Conservation (phyloP, 2,888 invertebrate genomes). For the Mesorhabditis sp. region DNA sequence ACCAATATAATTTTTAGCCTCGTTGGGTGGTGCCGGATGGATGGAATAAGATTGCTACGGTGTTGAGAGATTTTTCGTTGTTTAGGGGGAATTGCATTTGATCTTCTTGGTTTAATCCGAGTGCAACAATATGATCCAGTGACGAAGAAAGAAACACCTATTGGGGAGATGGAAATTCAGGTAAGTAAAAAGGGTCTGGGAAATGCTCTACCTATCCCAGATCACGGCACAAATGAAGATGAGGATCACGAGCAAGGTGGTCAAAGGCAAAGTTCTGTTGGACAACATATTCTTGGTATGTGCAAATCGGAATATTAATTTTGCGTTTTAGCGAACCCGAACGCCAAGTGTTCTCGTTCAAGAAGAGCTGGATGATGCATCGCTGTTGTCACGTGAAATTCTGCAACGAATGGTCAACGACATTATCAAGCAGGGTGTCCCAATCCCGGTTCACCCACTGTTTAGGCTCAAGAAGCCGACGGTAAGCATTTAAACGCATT, state of each 20-base stretch:
- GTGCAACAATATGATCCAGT: slow-evolving; percentile 21
- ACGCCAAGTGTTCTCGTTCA: slow-evolving; percentile 50
- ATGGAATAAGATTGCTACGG: no score
- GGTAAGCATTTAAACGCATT: slow-evolving; percentile 16
- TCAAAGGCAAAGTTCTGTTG: slow-evolving; percentile 49
- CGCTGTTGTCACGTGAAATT: slow-evolving; percentile 51
- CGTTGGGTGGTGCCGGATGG: no score
- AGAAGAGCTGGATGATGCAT: slow-evolving; percentile 54
- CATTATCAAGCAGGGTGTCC: slow-evolving; percentile 52
- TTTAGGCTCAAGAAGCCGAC: slow-evolving; percentile 52
- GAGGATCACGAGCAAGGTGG: slow-evolving; percentile 45
- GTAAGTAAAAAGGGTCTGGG: slow-evolving; percentile 24
- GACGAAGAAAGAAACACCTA: slow-evolving; percentile 29
- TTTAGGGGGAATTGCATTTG: slow-evolving; percentile 46
- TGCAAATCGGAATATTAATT: not conserved
- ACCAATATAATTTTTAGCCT: no score
- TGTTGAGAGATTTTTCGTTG: no score
- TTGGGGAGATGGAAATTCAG: slow-evolving; percentile 38
- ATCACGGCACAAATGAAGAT: slow-evolving; percentile 53
- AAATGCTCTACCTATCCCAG: slow-evolving; percentile 20
- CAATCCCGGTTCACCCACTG: slow-evolving; percentile 56
- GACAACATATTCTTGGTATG: slow-evolving; percentile 47
- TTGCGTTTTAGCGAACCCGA: slow-evolving; percentile 36
- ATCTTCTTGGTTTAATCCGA: slow-evolving; percentile 36
- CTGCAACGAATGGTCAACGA: slow-evolving; percentile 50